Evolutionary conservation across 2,888 invertebrate genomes (phyloP), one percentile per base, ranked within the genome.

Genomic region (Chaitophorus viminalis): DNA sequence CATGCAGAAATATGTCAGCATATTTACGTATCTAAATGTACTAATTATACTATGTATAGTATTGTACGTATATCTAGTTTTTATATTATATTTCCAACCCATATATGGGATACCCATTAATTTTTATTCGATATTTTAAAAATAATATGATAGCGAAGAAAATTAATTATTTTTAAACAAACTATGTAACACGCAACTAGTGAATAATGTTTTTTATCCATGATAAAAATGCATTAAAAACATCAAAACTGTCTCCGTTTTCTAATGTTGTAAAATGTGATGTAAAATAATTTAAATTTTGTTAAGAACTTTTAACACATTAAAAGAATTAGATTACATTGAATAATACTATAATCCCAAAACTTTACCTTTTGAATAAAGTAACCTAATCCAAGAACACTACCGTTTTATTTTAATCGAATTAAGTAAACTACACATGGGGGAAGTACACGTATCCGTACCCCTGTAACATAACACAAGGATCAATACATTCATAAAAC

Each of bases 401-500:
- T 18, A 65, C 29, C 17, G 29, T 77, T 85, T 78, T 70, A 78
- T 85, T 85, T 77, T 78, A 77, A 78, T 85, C 36, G n/a, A 78
- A 85, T 78, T 70, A 77, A 25, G 21, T 77, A 52, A 52, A 77
- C 31, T 65, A 79, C 29, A 29, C 70, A 39, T 18, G 70, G 33
- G 85, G 68, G 31, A 68, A 60, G 54, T 74, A 82, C 54, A 74
- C 14, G 31, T 68, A 33, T 21, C 25, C 85, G 25, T 54, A 18
- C 54, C 54, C 54, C 54, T 21, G 5, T 25, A 21, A 60, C 77
- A 46, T 78, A 31, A 76, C 17, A 54, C 31, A 52, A 78, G 77
- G 70, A 77, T 85, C 85, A 85, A 85, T 85, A 85, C 70, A 70
- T 78, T 85, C 68, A 76, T 85, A 78, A 78, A 85, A 85, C 52